Base-by-base conservation (phyloP, 2,113 vertebrate genomes). In the Pardalotus punctatus region DNA sequence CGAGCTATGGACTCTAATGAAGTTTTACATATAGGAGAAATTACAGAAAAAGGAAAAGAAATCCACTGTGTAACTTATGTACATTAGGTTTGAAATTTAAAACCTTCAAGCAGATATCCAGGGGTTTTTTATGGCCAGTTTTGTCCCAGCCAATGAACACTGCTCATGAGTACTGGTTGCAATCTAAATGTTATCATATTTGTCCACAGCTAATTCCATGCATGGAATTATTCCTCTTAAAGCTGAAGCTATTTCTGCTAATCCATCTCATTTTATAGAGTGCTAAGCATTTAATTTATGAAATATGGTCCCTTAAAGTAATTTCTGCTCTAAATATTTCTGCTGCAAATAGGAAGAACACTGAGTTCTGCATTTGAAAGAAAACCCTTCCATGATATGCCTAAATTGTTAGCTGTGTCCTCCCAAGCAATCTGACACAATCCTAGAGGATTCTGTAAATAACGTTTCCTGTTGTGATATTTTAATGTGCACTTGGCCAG, bases 161-260 rank as follows among this genome's bases (percentile, higher is more conserved):
- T 82, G 57, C 58, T 94, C 1, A 0, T 61, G 76, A 93, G 80
- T 83, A 60, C 93, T 95, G 81, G 74, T 66, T 92, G n/a, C 60
- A 90, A 58, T 95, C 87, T 93, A 88, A 96, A 96, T 84, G 71
- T 93, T 94, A 80, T 93, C 35, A 86, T 92, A 95, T 93, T 90
- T 92, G 76, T 74, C 76, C 69, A 21, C 22, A 81, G 69, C 71
- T 95, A 81, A 86, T 86, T 94, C 62, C 15, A 13, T 53, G 58
- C 50, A 81, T 20, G 33, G 42, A 86, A 64, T 67, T 83, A 64
- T 81, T 83, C 66, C 36, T 86, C 71, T 77, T 62, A 85, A 93
- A 92, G 29, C 50, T 92, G 77, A 74, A 94, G 33, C 64, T 73
- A n/a, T 81, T 40, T 93, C 71, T 90, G 71, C 62, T 86, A 76